Base-by-base conservation (phyloP, 2,888 invertebrate genomes). In the Lumbricus terrestris region DNA sequence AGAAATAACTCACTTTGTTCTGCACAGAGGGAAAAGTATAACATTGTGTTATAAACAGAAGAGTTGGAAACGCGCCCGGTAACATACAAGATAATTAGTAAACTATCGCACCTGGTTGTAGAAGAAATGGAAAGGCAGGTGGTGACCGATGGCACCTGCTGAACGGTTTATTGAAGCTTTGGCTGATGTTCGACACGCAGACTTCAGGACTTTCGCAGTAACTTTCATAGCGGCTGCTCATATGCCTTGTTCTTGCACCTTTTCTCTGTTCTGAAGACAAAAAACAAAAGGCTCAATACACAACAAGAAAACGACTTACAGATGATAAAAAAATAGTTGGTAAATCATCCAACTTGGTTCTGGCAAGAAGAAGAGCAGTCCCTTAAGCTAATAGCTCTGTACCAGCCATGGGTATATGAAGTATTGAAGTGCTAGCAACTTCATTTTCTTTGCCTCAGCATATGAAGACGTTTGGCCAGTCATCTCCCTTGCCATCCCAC, bases 111-210 rank as follows among this genome's bases (percentile, higher is more conserved):
- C 85, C 85, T 85, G 85, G 85, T 35, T 34, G 85, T 37, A 85
- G 85, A 16, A 85, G 85, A 85, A 85, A 35, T 23, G 85, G 85
- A 85, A 85, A 85, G 35, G 85, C 85, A 35, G 85, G 34, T 37
- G 85, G 85, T 85, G 85, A 85, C 15, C 35, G 35, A 6, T 85
- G 85, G 37, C 69, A 69, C 11, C 69, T 69, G n/a, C 20, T 34
- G 16, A n/a, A 85, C 13, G 85, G 35, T 85, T 85, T 37, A 33
- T 35, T 85, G 85, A 85, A 85, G 85, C 37, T 85, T 23, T 85
- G 34, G 11, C 34, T 35, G 85, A 85, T 23, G 18, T 35, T 23
- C 8, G 35, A 85, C 35, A 85, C 29, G 23, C 85, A 23, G 35
- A 37, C 85, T 15, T 85, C 85, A 37, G 85, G 37, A 35, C 85